Percentiles rank a stretch among this genome's conserved stretches.
phyloP scores from a whole-genome alignment of 2,113 vertebrate genomes.

The Misgurnus mizolepis region DNA sequence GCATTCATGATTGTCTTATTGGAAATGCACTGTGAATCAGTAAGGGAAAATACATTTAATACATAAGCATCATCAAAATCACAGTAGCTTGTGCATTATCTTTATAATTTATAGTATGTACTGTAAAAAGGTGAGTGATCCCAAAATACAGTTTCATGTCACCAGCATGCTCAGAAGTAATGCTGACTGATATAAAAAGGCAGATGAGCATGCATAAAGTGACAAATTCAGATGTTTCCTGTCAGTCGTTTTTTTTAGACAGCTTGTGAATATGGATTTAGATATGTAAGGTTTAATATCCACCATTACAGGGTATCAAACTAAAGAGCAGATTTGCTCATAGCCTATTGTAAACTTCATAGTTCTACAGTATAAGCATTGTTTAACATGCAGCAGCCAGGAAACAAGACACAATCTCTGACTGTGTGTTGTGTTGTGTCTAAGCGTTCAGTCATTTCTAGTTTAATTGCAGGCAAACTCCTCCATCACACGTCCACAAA shows the following conservation, averaged over 20 bases:
- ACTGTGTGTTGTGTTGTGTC: slow-evolving; percentile 67
- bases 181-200: neutral
- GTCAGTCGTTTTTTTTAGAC: neutral
- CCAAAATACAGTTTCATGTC: neutral
- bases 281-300: neutral
- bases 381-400: slow-evolving; percentile 46
- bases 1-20: too few relatives aligned
- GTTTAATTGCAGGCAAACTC: slow-evolving; percentile 50
- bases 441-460: slow-evolving; percentile 55
- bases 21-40: too few relatives aligned
- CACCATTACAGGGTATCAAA: neutral
- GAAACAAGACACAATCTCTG: slow-evolving; percentile 71
- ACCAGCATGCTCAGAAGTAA: slow-evolving; percentile 5
- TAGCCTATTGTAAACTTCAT: neutral
- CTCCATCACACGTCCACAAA: slow-evolving; percentile 40
- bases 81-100: too few relatives aligned
- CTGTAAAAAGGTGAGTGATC: too few relatives aligned
- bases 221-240: slow-evolving; percentile 17
- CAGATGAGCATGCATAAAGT: neutral
- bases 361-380: neutral
- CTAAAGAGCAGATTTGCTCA: slow-evolving; percentile 2
- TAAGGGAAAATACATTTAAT: too few relatives aligned
- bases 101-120: too few relatives aligned
- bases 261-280: neutral
- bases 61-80: too few relatives aligned